Evolutionary conservation across 2,888 invertebrate species (phyloP), one percentile per base, ranked within the genome.

Genomic region (Ichneumoninae sp.): DNA sequence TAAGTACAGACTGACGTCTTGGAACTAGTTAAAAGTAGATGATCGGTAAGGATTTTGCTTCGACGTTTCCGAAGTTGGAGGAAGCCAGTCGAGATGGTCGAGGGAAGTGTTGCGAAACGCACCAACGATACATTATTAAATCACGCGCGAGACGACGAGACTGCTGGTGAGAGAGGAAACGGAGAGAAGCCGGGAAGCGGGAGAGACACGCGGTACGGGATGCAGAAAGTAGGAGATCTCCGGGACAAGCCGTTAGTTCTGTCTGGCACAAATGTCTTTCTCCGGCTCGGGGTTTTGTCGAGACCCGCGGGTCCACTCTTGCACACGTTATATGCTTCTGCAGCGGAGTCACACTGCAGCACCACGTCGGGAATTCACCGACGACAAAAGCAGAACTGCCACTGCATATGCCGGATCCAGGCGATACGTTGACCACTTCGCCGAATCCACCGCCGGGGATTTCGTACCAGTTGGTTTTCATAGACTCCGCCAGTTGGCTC

Each of bases 341-440:
- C 44, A 66, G n/a, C 57, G 26, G 30, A 40, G 19, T 10, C 22
- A 16, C 33, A 8, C 26, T 19, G 74, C 57, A 69, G 47, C 73
- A 82, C 74, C 86, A 66, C 74, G 85, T 50, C 69, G 85, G 81
- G 86, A 86, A 86, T 85, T 85, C 52, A 78, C 71, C 81, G 30
- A 44, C 30, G 83, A 60, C 79, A 68, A 81, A 88, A 88, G 86
- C 87, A 87, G 81, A 85, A 81, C 30, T 52, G 57, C 26, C 6
- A n/a, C 60, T 13, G 30, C 63, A 63, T 33, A 33, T 33, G 33
- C 30, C 63, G 63, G 30, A 7, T 57, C 13, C 63, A 63, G n/a
- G 19, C 52, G 19, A 54, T 54, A 63, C 30, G 63, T 16, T 16
- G 63, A 63, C 63, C 63, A 63, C 30, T 63, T 63, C 16, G 63